Evolutionary conservation across 2,113 vertebrate species (phyloP).

Genomic region (Rallus limicola): DNA sequence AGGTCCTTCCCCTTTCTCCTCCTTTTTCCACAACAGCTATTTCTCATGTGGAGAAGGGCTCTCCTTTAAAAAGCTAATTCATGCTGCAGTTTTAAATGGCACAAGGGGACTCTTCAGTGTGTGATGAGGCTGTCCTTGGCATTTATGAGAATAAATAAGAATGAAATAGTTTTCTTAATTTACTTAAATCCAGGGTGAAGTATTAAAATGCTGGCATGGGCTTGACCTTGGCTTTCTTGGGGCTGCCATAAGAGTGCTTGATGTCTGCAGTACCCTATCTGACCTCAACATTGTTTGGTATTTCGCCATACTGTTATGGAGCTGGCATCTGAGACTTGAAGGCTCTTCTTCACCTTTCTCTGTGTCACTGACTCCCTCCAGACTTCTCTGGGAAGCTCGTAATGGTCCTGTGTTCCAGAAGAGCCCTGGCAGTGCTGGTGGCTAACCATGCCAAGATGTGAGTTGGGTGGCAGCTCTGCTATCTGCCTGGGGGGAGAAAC

Average conservation of each 20-base stretch:
- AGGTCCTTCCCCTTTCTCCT: not conserved
- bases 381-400: not conserved
- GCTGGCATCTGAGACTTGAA: not conserved
- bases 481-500: not conserved
- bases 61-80: not conserved
- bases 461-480: not conserved
- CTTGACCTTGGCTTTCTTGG: not conserved
- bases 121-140: not conserved
- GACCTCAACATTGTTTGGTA: not conserved
- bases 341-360: not conserved
- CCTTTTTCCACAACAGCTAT: not conserved
- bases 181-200: not conserved
- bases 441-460: not conserved
- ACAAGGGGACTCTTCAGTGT: not conserved
- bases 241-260: not conserved
- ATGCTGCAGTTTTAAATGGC: not conserved
- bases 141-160: not conserved
- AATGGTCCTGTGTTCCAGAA: not conserved
- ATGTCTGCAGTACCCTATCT: not conserved
- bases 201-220: not conserved
- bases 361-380: not conserved
- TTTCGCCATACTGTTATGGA: not conserved
- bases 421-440: not conserved
- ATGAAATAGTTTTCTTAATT: not conserved
- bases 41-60: not conserved